phyloP scores from a whole-genome alignment of 2,888 invertebrate species.

The Chironomus riparius region DNA sequence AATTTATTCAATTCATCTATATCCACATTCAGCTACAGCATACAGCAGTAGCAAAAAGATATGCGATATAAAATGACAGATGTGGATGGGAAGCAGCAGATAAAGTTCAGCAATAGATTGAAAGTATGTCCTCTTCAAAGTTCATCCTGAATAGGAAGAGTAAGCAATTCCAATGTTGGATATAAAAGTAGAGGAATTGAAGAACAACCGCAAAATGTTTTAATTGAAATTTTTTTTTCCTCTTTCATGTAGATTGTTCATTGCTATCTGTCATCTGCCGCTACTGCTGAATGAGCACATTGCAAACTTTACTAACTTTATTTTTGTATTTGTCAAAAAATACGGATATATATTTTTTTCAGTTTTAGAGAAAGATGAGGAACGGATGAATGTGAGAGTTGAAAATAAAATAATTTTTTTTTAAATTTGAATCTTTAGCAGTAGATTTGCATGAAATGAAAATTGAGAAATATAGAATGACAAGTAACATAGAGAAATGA shows the following conservation, averaged over 20 bases:
- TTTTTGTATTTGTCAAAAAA: background rate
- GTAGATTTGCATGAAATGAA: too few species aligned
- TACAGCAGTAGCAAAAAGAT: background rate
- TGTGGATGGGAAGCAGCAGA: background rate
- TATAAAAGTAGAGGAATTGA: too few species aligned
- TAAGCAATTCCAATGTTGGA: too few species aligned
- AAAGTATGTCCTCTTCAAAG: too few species aligned
- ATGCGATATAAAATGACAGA: background rate
- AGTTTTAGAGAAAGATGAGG: too few species aligned
- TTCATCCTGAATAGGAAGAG: background rate
- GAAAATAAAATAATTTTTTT: too few species aligned
- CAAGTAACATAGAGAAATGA: too few species aligned
- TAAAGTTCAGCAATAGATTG: too few species aligned
- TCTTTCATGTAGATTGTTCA: background rate
- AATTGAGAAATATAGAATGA: too few species aligned
- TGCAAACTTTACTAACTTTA: background rate
- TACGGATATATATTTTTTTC: too few species aligned
- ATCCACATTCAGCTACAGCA: background rate
- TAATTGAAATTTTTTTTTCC: slow-evolving; percentile 18
- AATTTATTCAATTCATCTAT: background rate
- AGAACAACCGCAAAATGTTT: slow-evolving; percentile 19
- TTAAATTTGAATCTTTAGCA: too few species aligned
- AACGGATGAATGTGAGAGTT: too few species aligned
- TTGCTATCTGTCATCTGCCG: background rate
- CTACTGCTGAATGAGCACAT: slow-evolving; percentile 15